These are phyloP conservation scores for Elgonia sp. DNA, from an alignment of 2,888 invertebrate genomes.

Conservation along the genomic window DNA sequence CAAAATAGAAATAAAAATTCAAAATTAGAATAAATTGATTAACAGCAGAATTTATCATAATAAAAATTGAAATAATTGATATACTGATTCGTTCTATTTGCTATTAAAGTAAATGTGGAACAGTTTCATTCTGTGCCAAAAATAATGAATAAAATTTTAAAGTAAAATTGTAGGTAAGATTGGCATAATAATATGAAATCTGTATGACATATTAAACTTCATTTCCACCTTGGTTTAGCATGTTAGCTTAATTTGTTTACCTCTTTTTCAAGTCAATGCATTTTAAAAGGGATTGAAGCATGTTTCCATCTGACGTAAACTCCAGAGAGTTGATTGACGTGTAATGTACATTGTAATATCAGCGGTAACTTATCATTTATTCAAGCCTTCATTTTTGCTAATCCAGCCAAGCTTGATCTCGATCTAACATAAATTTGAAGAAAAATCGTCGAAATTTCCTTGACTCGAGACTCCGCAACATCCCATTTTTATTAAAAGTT, in stretches of 20 bases:
- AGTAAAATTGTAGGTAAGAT: neutral
- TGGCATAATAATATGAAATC: neutral
- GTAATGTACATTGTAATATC: slow-evolving; percentile 35
- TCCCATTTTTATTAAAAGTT: slow-evolving; percentile 20
- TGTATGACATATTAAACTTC: neutral
- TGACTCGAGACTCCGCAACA: neutral
- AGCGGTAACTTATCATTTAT: slow-evolving; percentile 32
- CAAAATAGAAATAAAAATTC: too few species aligned
- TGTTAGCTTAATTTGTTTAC: slow-evolving; percentile 14
- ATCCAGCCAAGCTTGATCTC: slow-evolving; percentile 36
- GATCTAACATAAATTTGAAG: slow-evolving; percentile 29
- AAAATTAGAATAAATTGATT: too few species aligned
- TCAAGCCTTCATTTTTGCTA: slow-evolving; percentile 52
- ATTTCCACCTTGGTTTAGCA: neutral
- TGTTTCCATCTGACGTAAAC: slow-evolving; percentile 3
- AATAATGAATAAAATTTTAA: too few species aligned
- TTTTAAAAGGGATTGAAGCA: slow-evolving; percentile 7
- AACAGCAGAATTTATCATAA: too few species aligned
- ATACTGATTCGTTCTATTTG: too few species aligned
- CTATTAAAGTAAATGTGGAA: too few species aligned
- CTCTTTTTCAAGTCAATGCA: slow-evolving; percentile 23
- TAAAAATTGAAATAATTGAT: too few species aligned
- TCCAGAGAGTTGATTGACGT: slow-evolving; percentile 28
- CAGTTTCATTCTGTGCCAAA: too few species aligned
- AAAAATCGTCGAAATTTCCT: slow-evolving; percentile 41